Percentiles rank a stretch among this genome's conserved stretches.
phyloP scores from a whole-genome alignment of 2,113 vertebrate species.

The Clarias batrachus region DNA sequence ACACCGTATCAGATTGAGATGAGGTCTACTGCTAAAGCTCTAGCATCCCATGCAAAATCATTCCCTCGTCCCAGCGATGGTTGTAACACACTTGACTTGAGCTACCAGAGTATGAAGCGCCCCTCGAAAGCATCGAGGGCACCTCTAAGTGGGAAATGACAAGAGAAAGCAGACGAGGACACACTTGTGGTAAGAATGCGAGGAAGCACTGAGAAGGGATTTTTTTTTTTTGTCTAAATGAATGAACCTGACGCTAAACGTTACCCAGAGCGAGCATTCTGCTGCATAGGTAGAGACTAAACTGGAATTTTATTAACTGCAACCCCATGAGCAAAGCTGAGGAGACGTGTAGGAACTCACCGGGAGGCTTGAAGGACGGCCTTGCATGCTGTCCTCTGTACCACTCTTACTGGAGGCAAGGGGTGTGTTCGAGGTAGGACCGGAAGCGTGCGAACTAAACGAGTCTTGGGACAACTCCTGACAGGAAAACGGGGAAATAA shows the following conservation, averaged over 20 bases:
- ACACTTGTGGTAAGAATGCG: neutral
- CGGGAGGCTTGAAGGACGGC: conserved; percentile 94
- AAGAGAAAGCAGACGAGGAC: neutral
- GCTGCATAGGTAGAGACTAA: neutral
- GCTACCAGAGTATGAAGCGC: neutral
- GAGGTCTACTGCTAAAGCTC: neutral
- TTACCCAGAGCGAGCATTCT: neutral
- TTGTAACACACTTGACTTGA: neutral
- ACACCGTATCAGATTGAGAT: neutral
- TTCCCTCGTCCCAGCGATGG: neutral
- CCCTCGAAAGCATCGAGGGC: neutral
- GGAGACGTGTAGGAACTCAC: conserved; percentile 73
- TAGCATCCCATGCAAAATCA: neutral
- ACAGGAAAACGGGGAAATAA: neutral
- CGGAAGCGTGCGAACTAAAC: conserved; percentile 94
- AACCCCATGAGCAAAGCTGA: neutral
- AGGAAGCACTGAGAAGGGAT: no score
- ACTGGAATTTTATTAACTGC: neutral
- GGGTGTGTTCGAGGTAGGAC: conserved; percentile 88
- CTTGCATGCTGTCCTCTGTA: conserved; percentile 93
- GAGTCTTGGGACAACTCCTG: conserved; percentile 99
- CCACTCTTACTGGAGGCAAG: conserved; percentile 91
- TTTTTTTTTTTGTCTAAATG: no score
- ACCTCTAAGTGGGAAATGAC: neutral
- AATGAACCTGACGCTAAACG: neutral